Evolutionary conservation across 1,140 invertebrate species (phyloP).

Genomic region (Antheraea pernyi): DNA sequence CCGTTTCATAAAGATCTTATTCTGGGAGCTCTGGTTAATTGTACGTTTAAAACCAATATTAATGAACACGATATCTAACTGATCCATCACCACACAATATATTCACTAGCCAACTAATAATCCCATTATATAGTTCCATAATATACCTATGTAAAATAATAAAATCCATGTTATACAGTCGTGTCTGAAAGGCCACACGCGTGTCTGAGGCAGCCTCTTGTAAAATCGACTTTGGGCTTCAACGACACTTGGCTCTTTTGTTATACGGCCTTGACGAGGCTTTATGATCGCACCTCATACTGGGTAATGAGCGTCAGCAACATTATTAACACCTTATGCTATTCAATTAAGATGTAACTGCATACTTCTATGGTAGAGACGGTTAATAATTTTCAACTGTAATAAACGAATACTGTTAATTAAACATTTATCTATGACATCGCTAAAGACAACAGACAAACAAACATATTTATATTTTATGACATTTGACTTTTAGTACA

Average conservation of each 20-base stretch:
- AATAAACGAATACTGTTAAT: neutral
- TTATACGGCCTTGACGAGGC: conserved; percentile 61
- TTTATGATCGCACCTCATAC: conserved; percentile 64
- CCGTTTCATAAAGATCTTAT: too few relatives aligned
- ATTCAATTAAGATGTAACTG: conserved; percentile 60
- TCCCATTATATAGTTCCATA: too few relatives aligned
- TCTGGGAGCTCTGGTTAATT: too few relatives aligned
- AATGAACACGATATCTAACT: too few relatives aligned
- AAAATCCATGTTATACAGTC: conserved; percentile 44
- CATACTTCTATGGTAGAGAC: neutral
- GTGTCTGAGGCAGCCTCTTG: conserved; percentile 64
- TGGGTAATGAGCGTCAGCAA: conserved; percentile 66
- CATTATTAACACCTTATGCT: conserved; percentile 69
- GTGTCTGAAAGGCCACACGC: conserved; percentile 61
- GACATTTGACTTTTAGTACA: too few relatives aligned
- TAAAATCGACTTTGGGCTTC: conserved; percentile 70
- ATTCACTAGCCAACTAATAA: too few relatives aligned
- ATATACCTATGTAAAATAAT: neutral
- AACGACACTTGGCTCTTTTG: conserved; percentile 68
- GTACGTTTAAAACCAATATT: too few relatives aligned
- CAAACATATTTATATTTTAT: too few relatives aligned
- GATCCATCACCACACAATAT: too few relatives aligned
- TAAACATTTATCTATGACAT: neutral
- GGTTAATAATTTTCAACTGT: neutral
- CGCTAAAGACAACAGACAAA: neutral